Evolutionary conservation across 2,113 vertebrate species (phyloP), one percentile per base, ranked within the genome.

Genomic region (Thalassoma bifasciatum): DNA sequence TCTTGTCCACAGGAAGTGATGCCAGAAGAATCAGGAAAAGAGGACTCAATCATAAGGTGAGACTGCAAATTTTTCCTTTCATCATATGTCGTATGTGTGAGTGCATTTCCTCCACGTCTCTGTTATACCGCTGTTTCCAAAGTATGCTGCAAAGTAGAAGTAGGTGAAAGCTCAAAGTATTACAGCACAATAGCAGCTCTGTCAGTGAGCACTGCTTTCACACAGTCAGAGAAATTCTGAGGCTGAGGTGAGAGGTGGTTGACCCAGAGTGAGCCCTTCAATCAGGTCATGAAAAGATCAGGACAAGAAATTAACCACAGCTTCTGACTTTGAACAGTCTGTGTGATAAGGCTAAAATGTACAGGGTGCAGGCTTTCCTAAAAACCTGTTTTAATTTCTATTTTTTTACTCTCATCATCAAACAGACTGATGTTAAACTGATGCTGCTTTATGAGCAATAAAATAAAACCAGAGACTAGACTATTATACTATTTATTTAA

Each of bases 21-120:
- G 79, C 78, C 77, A 90, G 82, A 40, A 81, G 80, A 79, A 89
- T 94, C 79, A 88, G 89, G 84, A 95, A 91, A 78, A 93, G 92
- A 81, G 92, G 86, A 79, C 91, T 94, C 66, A 92, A 85, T 79
- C 94, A 94, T 22, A 94, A 95, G 93, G 93, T 94, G 81, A 81
- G 91, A 52, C 72, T 44, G 22, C 50, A 65, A 57, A 63, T 47
- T 37, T 77, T 42, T 37, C 52, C 50, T 73, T 60, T 74, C 37
- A 66, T 46, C 49, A 49, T 54, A 5, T 21, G 12, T 57, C 19
- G 16, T 8, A 16, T 22, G 23, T 26, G 12, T 37, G 14, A 13
- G 1, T 30, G 10, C 19, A 8, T 71, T 40, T 46, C 21, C 40
- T 51, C 44, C 58, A 14, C 56, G 10, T 64, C 16, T 52, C 4